phyloP scores from a whole-genome alignment of 2,797 vertebrate genomes.

The Galaxias olidus region DNA sequence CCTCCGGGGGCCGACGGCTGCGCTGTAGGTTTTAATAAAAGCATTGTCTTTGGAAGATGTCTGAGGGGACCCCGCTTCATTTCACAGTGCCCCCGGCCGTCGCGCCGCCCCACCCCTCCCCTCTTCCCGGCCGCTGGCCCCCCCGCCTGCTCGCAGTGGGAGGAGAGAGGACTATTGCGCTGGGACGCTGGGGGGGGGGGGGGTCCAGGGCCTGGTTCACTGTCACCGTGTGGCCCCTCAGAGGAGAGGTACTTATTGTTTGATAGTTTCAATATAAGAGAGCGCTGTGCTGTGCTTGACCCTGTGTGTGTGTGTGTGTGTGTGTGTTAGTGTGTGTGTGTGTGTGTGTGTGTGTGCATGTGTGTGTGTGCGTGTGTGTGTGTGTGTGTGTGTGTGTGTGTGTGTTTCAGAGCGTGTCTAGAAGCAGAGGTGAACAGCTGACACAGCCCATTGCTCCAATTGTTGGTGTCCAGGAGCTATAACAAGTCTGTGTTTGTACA shows the following conservation, averaged over 20 bases:
- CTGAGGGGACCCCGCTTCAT: constrained; percentile 76
- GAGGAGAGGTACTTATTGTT: constrained; percentile 75
- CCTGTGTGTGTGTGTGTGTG: constrained; percentile 3
- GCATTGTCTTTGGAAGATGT: constrained; percentile 80
- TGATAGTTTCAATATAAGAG: constrained; percentile 78
- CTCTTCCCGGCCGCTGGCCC: too few relatives aligned
- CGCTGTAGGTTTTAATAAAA: constrained; percentile 84
- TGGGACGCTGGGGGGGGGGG: constrained; percentile 70
- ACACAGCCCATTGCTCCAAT: constrained; percentile 30
- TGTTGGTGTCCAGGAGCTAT: constrained; percentile 22
- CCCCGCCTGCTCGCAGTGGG: constrained; percentile 34
- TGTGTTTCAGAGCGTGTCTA: constrained; percentile 3
- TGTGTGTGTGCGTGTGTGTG: constrained; percentile 1
- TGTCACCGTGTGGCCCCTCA: constrained; percentile 68
- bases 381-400: background rate
- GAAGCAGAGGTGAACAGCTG: constrained; percentile 38
- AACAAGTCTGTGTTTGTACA: constrained; percentile 34
- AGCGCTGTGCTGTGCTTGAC: constrained; percentile 27
- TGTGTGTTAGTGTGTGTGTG: constrained; percentile 7
- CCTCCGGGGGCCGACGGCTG: constrained; percentile 65
- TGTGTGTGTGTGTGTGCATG: constrained; percentile 11
- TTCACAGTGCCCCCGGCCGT: constrained; percentile 63
- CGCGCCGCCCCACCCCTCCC: constrained; percentile 34
- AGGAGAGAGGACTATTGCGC: constrained; percentile 65
- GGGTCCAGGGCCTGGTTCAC: constrained; percentile 67